Percentiles rank a stretch among this genome's conserved stretches.
phyloP scores from a whole-genome alignment of 1,140 invertebrate genomes.

The Dryas iulia region DNA sequence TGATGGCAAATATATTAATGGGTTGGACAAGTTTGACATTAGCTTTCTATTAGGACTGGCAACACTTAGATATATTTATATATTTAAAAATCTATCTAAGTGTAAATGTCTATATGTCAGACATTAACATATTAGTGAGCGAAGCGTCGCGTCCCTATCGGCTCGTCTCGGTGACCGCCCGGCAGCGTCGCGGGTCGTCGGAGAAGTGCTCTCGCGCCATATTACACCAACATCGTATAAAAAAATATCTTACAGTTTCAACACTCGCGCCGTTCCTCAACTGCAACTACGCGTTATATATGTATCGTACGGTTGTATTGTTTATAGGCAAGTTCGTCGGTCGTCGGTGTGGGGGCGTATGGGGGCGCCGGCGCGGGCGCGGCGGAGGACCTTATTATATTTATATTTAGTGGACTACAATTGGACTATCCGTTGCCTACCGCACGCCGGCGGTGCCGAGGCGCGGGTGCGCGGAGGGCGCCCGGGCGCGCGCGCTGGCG shows the following conservation, averaged over 20 bases:
- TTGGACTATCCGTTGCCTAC: too few relatives aligned
- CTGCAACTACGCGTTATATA: neutral
- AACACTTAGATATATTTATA: conserved; percentile 8
- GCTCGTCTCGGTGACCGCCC: neutral
- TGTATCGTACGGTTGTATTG: neutral
- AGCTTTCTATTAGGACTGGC: conserved; percentile 1
- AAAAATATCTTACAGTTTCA: conserved; percentile 29
- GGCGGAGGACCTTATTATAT: too few relatives aligned
- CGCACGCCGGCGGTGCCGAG: conserved; percentile 64
- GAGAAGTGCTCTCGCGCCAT: conserved; percentile 19
- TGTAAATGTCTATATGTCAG: neutral
- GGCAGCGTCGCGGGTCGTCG: conserved; percentile 13
- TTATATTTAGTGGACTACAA: too few relatives aligned
- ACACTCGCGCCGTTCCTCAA: neutral
- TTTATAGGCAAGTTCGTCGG: too few relatives aligned
- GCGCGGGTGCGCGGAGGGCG: conserved; percentile 51
- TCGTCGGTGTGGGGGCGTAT: too few relatives aligned
- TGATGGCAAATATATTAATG: neutral
- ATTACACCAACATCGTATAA: conserved; percentile 29
- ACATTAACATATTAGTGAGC: neutral
- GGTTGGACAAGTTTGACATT: too few relatives aligned
- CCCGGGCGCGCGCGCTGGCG: conserved; percentile 39
- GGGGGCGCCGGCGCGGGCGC: neutral
- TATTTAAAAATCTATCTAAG: neutral
- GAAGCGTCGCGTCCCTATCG: conserved; percentile 5